Evolutionary conservation across 2,113 vertebrate species (phyloP).

Genomic region (Ophthalmolycus amberensis): DNA sequence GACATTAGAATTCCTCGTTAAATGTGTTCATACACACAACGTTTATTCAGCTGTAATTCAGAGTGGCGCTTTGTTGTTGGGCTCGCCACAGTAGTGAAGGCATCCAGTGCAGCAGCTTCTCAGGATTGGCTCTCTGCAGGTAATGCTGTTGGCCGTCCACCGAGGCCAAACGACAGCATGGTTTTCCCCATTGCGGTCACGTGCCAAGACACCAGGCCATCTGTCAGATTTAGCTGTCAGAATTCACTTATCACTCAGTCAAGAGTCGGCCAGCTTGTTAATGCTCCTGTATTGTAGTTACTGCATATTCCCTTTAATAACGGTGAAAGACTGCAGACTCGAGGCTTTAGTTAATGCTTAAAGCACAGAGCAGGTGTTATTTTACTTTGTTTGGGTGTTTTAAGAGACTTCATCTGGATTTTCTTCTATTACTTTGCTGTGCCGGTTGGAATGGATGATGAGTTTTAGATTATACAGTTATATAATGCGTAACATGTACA

Average conservation of each 20-base stretch:
- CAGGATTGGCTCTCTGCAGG: slow-evolving; percentile 62
- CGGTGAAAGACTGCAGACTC: slow-evolving; percentile 3
- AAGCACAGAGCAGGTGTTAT: not conserved
- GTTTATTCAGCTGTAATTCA: not conserved
- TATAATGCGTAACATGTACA: not conserved
- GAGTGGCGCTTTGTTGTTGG: not conserved
- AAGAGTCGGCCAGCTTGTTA: slow-evolving; percentile 47
- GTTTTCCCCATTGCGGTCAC: slow-evolving; percentile 69
- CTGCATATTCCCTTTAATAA: slow-evolving; percentile 32
- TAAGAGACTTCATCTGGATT: slow-evolving; percentile 14
- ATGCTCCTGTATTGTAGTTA: slow-evolving; percentile 23
- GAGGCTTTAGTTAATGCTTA: not conserved
- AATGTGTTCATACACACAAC: not conserved
- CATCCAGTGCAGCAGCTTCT: slow-evolving; percentile 22
- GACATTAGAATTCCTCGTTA: not conserved
- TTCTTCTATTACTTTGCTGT: not conserved
- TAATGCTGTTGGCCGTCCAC: slow-evolving; percentile 49
- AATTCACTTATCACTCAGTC: slow-evolving; percentile 48
- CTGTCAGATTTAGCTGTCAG: slow-evolving; percentile 71
- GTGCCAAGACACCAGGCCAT: slow-evolving; percentile 78
- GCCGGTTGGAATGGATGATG: not conserved
- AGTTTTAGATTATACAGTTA: not conserved
- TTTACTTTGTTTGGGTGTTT: not conserved
- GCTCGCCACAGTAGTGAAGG: not conserved
- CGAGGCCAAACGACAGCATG: slow-evolving; percentile 67